phyloP scores from a whole-genome alignment of 2,113 vertebrate genomes.

The Peromyscus maniculatus region DNA sequence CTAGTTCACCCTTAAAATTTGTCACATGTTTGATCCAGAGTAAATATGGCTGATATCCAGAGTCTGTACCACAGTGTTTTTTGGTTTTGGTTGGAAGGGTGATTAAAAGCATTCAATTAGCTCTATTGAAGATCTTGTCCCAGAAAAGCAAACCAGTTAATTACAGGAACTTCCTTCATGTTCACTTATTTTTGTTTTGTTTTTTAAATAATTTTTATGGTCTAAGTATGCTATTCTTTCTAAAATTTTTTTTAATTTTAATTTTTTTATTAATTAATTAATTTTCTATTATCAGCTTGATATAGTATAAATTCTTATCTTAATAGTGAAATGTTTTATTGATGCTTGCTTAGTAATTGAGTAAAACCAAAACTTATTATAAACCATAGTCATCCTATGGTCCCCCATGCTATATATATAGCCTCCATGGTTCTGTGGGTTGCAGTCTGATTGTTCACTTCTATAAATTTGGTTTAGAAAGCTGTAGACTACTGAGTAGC shows the following conservation, averaged over 20 bases:
- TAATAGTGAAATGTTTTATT: too few species aligned
- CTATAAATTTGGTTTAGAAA: conserved; percentile 61
- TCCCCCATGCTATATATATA: too few species aligned
- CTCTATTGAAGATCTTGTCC: conserved; percentile 31
- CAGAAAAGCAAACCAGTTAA: conserved; percentile 60
- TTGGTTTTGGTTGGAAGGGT: neutral
- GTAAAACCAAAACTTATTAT: too few species aligned
- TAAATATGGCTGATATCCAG: conserved; percentile 64
- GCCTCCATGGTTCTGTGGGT: too few species aligned
- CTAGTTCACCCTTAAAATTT: neutral
- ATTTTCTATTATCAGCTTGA: too few species aligned
- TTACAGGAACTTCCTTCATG: conserved; percentile 67
- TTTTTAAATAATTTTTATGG: too few species aligned
- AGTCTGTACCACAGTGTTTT: neutral
- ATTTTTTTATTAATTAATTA: too few species aligned
- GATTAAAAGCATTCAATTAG: neutral
- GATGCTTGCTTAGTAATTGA: too few species aligned
- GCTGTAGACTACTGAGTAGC: conserved; percentile 64
- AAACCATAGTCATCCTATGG: too few species aligned
- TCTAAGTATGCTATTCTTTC: too few species aligned
- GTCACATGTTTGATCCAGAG: conserved; percentile 50
- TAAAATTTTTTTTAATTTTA: too few species aligned
- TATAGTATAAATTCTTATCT: too few species aligned
- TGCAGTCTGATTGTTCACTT: neutral
- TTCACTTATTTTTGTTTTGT: neutral